These are phyloP conservation scores for Microctonus aethiopoides DNA, from an alignment of 2,888 invertebrate genomes.

Conservation along the genomic window DNA sequence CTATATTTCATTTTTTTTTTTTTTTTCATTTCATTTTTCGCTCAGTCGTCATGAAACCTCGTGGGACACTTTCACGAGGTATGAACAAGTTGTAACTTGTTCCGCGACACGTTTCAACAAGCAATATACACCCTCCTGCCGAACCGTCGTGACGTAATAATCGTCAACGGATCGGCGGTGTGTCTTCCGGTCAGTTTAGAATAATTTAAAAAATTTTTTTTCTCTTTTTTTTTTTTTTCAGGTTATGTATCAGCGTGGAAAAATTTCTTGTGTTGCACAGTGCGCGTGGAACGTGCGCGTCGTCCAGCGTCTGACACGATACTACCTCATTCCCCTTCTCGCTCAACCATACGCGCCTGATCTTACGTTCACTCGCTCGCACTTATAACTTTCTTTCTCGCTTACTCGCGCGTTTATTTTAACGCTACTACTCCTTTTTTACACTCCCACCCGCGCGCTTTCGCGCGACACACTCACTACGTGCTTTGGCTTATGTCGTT, in stretches of 20 bases:
- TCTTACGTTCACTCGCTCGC: conserved; percentile 53
- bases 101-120: not conserved
- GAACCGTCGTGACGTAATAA: not conserved
- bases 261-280: conserved; percentile 47
- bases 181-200: not conserved
- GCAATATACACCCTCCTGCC: not conserved
- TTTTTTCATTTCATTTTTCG: not conserved
- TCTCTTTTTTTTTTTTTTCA: not conserved
- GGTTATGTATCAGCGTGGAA: conserved; percentile 49
- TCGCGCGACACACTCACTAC: conserved; percentile 1
- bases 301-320: conserved; percentile 66
- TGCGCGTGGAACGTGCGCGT: conserved; percentile 64
- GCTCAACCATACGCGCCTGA: conserved; percentile 46
- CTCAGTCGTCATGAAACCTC: not conserved
- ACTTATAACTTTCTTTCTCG: conserved; percentile 40
- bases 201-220: not conserved
- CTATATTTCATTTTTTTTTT: not conserved
- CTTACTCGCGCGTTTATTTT: conserved; percentile 32
- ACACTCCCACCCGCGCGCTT: conserved; percentile 14
- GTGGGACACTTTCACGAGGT: conserved; percentile 5
- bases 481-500: conserved; percentile 16
- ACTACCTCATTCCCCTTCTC: conserved; percentile 59
- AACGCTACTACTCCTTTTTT: conserved; percentile 21
- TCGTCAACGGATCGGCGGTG: not conserved
- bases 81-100: not conserved